Percentiles rank a stretch among this genome's conserved stretches.
phyloP scores from a whole-genome alignment of 2,113 vertebrate genomes.

The Seriola aureovittata region DNA sequence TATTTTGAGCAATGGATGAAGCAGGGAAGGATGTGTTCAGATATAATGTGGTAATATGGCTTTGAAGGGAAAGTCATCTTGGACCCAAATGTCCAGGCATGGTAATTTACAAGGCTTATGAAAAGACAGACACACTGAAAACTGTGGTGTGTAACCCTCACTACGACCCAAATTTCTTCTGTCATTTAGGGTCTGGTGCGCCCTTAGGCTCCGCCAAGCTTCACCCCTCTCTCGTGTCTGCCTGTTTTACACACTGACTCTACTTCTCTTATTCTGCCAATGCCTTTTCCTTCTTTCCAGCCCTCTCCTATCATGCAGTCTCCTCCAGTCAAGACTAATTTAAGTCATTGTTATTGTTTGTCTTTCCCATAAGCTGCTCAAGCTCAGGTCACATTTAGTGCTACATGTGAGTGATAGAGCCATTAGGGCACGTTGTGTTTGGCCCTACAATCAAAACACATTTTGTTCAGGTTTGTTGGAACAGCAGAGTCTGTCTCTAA shows the following conservation, averaged over 20 bases:
- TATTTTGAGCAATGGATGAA: not conserved
- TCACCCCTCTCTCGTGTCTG: constrained; percentile 5
- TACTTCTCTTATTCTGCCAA: not conserved
- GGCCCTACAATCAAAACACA: constrained; percentile 13
- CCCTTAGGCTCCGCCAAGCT: constrained; percentile 20
- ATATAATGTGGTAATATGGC: not conserved
- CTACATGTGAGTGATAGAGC: not conserved
- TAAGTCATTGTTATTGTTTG: constrained; percentile 41
- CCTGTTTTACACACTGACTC: not conserved
- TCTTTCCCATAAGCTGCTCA: constrained; percentile 32
- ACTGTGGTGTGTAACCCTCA: not conserved
- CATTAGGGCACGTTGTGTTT: constrained; percentile 25
- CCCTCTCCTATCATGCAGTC: not conserved
- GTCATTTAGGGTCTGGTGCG: constrained; percentile 24
- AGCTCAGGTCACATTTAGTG: constrained; percentile 41
- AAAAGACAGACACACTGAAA: constrained; percentile 19
- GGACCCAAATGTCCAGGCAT: not conserved
- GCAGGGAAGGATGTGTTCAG: not conserved
- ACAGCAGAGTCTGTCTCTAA: constrained; percentile 22
- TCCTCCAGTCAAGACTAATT: constrained; percentile 4
- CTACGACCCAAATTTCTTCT: constrained; percentile 40
- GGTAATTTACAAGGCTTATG: not conserved
- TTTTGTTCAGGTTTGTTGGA: constrained; percentile 32
- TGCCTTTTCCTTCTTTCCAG: not conserved
- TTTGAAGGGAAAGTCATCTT: not conserved